A percentile compares a stretch with the other conserved stretches of the same genome.
These are phyloP conservation scores for Bergia sp. DNA, from an alignment of 92 coral and sea anemone genomes.

Conservation along the genomic window DNA sequence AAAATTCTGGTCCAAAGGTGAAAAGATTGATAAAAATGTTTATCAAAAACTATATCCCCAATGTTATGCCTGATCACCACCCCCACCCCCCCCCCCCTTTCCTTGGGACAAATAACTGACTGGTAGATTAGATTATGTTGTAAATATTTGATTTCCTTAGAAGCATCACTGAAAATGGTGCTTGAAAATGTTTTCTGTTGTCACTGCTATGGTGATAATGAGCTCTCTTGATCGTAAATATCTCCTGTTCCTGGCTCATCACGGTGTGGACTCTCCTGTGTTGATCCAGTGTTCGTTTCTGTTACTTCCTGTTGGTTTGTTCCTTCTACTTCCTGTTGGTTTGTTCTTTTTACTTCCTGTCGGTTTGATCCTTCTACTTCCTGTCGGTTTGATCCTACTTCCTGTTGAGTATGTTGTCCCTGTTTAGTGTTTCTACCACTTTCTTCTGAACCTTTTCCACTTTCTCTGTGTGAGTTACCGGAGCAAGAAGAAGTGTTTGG, in stretches of 20 bases:
- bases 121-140: no score
- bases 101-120: no score
- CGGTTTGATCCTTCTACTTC: neutral
- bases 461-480: neutral
- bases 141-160: neutral
- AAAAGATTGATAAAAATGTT: no score
- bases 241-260: neutral
- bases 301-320: neutral
- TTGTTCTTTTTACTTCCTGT: neutral
- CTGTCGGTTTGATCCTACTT: neutral
- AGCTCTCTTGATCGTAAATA: neutral
- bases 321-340: constrained; percentile 5
- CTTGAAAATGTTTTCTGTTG: neutral
- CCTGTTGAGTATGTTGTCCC: neutral
- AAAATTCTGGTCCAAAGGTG: no score
- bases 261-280: neutral
- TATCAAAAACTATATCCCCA: no score
- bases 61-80: no score
- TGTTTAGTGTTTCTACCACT: neutral
- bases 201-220: neutral
- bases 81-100: no score
- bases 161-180: neutral
- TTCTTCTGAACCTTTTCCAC: neutral
- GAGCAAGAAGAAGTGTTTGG: constrained; percentile 6
- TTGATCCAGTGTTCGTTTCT: neutral